A percentile compares a stretch with the other conserved stretches of the same genome.
Conservation (phyloP, 2,113 vertebrate species). For the Actinemys pallida region DNA sequence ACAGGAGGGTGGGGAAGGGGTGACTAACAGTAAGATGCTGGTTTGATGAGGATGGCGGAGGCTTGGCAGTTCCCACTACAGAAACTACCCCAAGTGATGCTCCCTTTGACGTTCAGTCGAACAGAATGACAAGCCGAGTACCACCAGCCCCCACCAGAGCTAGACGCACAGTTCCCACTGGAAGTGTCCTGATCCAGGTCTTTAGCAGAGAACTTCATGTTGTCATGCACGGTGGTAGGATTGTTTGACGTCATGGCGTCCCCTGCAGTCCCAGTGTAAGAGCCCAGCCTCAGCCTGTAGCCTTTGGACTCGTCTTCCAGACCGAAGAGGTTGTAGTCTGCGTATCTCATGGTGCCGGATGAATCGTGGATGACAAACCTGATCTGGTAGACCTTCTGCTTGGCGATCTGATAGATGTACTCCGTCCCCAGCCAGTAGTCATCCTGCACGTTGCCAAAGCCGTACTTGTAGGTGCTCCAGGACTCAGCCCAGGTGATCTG, state of each 20-base stretch:
- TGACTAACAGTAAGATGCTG: not conserved
- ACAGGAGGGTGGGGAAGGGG: not conserved
- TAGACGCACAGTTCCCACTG: constrained; percentile 1
- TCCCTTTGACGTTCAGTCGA: constrained; percentile 20
- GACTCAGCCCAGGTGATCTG: constrained; percentile 21
- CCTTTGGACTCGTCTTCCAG: constrained; percentile 20
- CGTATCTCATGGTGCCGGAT: not conserved
- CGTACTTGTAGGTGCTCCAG: constrained; percentile 44
- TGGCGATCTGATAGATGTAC: constrained; percentile 14
- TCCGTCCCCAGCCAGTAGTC: constrained; percentile 34
- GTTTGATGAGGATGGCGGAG: constrained; percentile 14
- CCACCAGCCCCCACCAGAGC: constrained; percentile 24
- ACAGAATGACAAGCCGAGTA: not conserved
- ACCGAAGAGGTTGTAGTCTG: constrained; percentile 32
- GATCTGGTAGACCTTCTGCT: constrained; percentile 26
- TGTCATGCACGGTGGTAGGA: not conserved
- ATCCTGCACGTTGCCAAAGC: constrained; percentile 38
- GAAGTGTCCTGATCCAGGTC: constrained; percentile 38
- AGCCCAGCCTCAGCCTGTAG: constrained; percentile 16
- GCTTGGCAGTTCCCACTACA: constrained; percentile 5
- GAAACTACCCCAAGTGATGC: not conserved
- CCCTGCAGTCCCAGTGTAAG: constrained; percentile 8
- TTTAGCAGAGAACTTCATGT: constrained; percentile 34
- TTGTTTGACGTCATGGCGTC: constrained; percentile 21
- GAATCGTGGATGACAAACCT: constrained; percentile 16